A percentile compares a stretch with the other conserved stretches of the same genome.
Conservation (phyloP, 1,140 invertebrate genomes). For the Octopus bimaculoides region DNA sequence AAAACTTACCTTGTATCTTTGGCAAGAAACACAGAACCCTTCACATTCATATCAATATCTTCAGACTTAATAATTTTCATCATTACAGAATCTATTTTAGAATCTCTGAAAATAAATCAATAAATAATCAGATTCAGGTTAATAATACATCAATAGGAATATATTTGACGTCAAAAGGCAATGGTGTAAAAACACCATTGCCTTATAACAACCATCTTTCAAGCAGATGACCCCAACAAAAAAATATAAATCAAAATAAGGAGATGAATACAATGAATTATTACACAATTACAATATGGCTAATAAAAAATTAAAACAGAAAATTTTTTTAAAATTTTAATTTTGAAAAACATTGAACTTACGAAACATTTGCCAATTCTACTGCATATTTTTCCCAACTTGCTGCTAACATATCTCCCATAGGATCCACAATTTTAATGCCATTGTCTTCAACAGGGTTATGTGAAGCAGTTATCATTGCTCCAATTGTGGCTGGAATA, state of each 20-base stretch:
- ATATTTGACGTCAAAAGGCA: too few species aligned
- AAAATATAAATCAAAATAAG: too few species aligned
- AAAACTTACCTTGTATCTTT: slow-evolving; percentile 71
- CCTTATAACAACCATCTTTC: too few species aligned
- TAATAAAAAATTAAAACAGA: too few species aligned
- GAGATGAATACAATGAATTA: too few species aligned
- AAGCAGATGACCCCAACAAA: too few species aligned
- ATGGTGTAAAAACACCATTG: too few species aligned
- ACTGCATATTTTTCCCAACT: slow-evolving; percentile 90
- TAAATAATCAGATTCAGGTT: too few species aligned
- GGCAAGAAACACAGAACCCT: slow-evolving; percentile 69
- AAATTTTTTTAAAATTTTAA: too few species aligned
- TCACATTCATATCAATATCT: slow-evolving; percentile 69
- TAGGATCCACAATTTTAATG: slow-evolving; percentile 92
- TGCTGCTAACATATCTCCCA: slow-evolving; percentile 91
- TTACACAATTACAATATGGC: too few species aligned
- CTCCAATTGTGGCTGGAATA: slow-evolving; percentile 62
- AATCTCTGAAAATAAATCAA: slow-evolving; percentile 55
- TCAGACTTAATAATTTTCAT: slow-evolving; percentile 61
- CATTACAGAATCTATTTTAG: slow-evolving; percentile 50
- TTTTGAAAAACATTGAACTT: too few species aligned
- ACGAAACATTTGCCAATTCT: slow-evolving; percentile 56
- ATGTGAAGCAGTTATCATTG: slow-evolving; percentile 99
- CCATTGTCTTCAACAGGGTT: slow-evolving; percentile 97
- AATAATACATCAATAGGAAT: too few species aligned